Evolutionary conservation across 2,888 invertebrate species (phyloP).

Genomic region (Rhagium mordax): DNA sequence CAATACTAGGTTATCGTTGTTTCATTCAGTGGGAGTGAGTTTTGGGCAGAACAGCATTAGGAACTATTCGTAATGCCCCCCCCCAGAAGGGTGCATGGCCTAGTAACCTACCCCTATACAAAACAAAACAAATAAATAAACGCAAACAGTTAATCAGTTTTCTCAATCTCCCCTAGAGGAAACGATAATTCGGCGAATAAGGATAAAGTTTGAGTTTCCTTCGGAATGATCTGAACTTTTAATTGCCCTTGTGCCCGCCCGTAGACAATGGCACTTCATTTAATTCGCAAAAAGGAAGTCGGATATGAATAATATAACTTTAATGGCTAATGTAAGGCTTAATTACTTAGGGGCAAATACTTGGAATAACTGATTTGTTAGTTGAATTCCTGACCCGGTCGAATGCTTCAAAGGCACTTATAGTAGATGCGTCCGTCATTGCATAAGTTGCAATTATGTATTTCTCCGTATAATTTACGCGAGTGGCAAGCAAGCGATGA

Average conservation of each 20-base stretch:
- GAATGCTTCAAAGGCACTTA: not conserved
- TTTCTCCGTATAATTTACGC: no score
- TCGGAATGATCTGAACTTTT: not conserved
- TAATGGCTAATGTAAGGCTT: not conserved
- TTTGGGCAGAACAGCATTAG: no score
- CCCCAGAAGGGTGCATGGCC: no score
- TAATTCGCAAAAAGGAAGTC: constrained; percentile 2
- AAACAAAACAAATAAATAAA: not conserved
- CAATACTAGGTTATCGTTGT: no score
- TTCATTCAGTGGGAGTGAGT: no score
- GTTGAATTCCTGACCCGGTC: not conserved
- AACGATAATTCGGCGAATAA: constrained; percentile 1
- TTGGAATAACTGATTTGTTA: not conserved
- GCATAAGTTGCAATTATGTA: no score
- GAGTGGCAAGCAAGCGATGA: no score
- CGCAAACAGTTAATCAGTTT: not conserved
- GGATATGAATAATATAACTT: constrained; percentile 18
- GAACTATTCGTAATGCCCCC: no score
- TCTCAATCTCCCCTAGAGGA: not conserved
- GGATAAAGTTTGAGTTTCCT: not conserved
- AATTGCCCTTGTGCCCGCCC: constrained; percentile 3
- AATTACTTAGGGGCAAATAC: not conserved
- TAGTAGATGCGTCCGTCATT: no score
- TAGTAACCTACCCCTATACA: no score
- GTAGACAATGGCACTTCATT: constrained; percentile 16